Evolutionary conservation across 2,888 invertebrate genomes (phyloP), one percentile per base, ranked within the genome.

Genomic region (Dynastes tityus): DNA sequence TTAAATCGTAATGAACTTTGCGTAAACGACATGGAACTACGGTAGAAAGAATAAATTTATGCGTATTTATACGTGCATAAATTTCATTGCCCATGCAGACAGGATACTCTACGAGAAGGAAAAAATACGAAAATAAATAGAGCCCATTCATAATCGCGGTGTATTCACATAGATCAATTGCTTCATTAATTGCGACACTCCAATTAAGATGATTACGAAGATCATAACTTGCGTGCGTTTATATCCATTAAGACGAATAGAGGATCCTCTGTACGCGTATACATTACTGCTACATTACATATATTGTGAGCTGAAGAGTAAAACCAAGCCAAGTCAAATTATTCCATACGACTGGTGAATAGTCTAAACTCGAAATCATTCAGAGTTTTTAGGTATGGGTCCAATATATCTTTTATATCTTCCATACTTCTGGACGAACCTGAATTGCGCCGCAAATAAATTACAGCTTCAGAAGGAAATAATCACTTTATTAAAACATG

Each of bases 121-220:
- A 67, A 40, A 45, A 45, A 49, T 49, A 22, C 45, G 16, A 67
- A 67, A 67, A 67, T 67, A 45, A 67, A 67, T 67, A 22, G 67
- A 67, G 2, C 67, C 27, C 67, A 67, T 67, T 67, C 67, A 67
- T 67, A 67, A 67, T 51, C 45, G 49, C 49, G 45, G 45, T 45
- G 22, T 55, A 40, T 58, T 22, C 22, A 58, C 55, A 58, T n/a
- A 37, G 55, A 73, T 73, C 37, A 73, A 73, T 73, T 73, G 73
- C 58, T 73, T 73, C 55, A 73, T 58, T 73, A 45, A 58, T 73
- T 58, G 58, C 73, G 40, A 58, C 58, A 58, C 55, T 58, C 73
- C 73, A 73, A 73, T 73, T 73, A 73, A 73, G 37, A 45, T 73
- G 73, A 73, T 73, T 73, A 73, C 16, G 37, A 32, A 45, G 22